Conservation (phyloP, 2,888 invertebrate species). For the Xestoiulus laeticollis region DNA sequence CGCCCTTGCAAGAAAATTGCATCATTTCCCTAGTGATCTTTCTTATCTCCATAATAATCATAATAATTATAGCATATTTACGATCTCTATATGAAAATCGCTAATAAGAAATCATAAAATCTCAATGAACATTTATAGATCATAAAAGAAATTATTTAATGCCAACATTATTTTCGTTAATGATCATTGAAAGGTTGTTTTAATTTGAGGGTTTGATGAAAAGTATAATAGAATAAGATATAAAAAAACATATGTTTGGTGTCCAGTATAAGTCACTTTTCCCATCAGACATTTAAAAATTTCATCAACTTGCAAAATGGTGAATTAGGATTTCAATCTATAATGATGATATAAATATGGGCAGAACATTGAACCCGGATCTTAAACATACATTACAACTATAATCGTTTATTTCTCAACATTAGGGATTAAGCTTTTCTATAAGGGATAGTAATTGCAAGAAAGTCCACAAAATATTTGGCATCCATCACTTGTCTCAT, state of each 20-base stretch:
- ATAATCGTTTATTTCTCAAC: neutral
- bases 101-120: neutral
- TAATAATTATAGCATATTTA: neutral
- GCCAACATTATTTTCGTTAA: neutral
- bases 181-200: too few species aligned
- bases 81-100: neutral
- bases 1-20: neutral
- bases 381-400: neutral
- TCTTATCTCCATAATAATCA: conserved; percentile 8
- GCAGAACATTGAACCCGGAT: neutral
- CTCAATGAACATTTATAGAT: neutral
- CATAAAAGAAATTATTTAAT: too few species aligned
- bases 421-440: neutral
- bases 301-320: too few species aligned
- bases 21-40: neutral
- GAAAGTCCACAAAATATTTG: neutral
- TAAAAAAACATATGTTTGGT: neutral
- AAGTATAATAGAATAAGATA: too few species aligned
- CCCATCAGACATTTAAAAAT: neutral
- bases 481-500: neutral
- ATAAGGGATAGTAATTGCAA: neutral
- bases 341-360: neutral
- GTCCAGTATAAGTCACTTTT: neutral
- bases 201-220: too few species aligned
- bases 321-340: neutral